Conservation (phyloP, 2,888 invertebrate genomes). For the Drosophila recens region DNA sequence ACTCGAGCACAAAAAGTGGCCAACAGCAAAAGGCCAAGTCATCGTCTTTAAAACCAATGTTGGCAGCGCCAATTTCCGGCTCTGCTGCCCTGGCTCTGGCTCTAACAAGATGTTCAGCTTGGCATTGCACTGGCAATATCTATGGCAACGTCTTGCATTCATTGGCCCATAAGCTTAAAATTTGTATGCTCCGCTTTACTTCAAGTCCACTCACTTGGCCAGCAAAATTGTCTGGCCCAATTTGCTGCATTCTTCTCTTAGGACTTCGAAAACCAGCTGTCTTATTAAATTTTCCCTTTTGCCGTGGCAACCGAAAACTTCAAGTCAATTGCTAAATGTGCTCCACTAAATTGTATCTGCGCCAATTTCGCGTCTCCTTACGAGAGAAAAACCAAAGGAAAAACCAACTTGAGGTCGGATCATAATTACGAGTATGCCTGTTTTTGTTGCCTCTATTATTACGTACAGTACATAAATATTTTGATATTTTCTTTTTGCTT, state of each 20-base stretch:
- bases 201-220: conserved; percentile 58
- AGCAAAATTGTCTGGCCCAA: conserved; percentile 67
- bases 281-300: conserved; percentile 66
- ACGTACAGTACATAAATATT: conserved; percentile 64
- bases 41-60: conserved; percentile 79
- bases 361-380: conserved; percentile 49
- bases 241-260: conserved; percentile 55
- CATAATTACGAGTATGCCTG: conserved; percentile 68
- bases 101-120: conserved; percentile 40
- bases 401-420: conserved; percentile 40
- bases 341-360: conserved; percentile 61
- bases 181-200: conserved; percentile 64
- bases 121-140: conserved; percentile 44
- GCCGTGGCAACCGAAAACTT: conserved; percentile 31
- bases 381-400: conserved; percentile 9
- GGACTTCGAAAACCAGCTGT: conserved; percentile 41
- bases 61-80: conserved; percentile 75
- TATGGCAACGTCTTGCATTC: conserved; percentile 74
- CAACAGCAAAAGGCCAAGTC: conserved; percentile 74
- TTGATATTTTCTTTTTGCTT: conserved; percentile 31
- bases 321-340: conserved; percentile 69
- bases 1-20: conserved; percentile 42
- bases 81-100: conserved; percentile 22
- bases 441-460: conserved; percentile 69
- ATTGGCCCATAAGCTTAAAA: conserved; percentile 77